Percentiles rank a stretch among this genome's conserved stretches.
Conservation (phyloP, 2,113 vertebrate species). For the Paradoxurus hermaphroditus region DNA sequence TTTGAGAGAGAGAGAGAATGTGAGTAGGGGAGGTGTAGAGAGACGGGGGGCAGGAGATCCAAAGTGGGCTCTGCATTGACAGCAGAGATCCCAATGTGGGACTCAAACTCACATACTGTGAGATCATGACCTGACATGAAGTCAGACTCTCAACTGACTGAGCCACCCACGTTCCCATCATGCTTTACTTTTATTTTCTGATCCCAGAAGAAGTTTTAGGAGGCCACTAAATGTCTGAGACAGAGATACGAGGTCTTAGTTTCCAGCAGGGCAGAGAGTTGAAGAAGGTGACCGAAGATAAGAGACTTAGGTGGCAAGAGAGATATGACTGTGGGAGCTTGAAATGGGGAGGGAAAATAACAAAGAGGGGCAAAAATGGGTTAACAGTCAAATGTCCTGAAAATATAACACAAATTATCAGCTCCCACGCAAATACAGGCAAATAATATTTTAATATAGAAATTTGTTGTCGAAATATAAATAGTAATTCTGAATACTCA, state of each 20-base stretch:
- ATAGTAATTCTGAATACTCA: not conserved
- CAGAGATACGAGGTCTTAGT: not conserved
- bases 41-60: too few relatives aligned
- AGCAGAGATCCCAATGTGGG: too few relatives aligned
- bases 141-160: too few relatives aligned
- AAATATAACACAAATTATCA: not conserved
- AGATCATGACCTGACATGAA: too few relatives aligned
- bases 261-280: not conserved
- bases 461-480: not conserved
- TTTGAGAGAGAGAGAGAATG: too few relatives aligned
- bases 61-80: too few relatives aligned
- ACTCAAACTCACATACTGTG: too few relatives aligned
- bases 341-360: not conserved
- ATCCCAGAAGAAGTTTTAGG: not conserved
- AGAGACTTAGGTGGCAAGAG: not conserved
- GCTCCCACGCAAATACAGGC: not conserved
- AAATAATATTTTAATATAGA: slow-evolving; percentile 15
- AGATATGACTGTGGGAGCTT: not conserved
- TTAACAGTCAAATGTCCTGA: not conserved
- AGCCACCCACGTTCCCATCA: not conserved
- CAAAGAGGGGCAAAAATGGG: not conserved
- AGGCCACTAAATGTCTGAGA: not conserved
- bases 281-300: not conserved
- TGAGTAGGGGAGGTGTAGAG: too few relatives aligned
- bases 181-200: not conserved